Conservation (phyloP, 2,797 vertebrate species). For the Spinus olivaceus region DNA sequence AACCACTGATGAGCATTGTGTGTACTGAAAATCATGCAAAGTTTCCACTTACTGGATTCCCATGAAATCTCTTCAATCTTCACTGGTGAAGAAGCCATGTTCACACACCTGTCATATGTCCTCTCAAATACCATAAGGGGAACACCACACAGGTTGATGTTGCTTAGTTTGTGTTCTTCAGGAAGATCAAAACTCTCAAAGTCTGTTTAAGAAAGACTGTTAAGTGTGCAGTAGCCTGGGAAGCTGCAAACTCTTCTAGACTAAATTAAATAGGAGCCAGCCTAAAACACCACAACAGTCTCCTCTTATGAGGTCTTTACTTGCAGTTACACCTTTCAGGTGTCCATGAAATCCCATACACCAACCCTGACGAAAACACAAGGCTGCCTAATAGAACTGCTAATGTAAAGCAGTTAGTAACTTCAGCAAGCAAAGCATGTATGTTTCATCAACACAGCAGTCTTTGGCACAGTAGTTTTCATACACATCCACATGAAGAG, state of each 20-base stretch:
- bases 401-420: neutral
- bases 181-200: slow-evolving; percentile 78
- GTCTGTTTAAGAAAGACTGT: slow-evolving; percentile 50
- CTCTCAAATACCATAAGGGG: slow-evolving; percentile 70
- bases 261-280: neutral
- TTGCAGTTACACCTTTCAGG: neutral
- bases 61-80: slow-evolving; percentile 35
- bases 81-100: slow-evolving; percentile 57
- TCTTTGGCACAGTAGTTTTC: neutral
- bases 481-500: neutral
- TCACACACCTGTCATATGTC: slow-evolving; percentile 25
- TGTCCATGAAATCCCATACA: neutral
- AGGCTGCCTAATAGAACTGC: neutral
- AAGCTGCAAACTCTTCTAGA: neutral
- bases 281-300: neutral
- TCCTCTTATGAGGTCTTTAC: neutral
- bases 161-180: slow-evolving; percentile 72
- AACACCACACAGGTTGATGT: slow-evolving; percentile 68
- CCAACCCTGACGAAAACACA: neutral
- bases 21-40: neutral
- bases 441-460: neutral
- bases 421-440: neutral
- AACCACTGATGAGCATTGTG: neutral
- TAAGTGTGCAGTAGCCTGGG: neutral
- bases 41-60: slow-evolving; percentile 67